These are phyloP conservation scores for Cebus imitator DNA, from an alignment of 2,113 vertebrate species.

Conservation along the genomic window DNA sequence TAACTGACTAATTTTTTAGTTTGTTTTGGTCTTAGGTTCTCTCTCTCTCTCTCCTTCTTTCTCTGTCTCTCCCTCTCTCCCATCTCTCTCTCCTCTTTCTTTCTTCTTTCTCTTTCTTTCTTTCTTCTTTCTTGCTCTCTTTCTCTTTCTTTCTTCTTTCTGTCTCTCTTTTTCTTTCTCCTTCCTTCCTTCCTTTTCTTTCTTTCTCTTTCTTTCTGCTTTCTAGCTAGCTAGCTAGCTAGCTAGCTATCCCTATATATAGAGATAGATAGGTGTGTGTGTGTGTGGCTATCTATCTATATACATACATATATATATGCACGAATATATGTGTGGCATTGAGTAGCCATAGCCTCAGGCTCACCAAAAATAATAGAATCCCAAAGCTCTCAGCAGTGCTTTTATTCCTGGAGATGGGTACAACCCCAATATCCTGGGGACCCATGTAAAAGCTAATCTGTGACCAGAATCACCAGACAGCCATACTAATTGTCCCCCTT, in stretches of 20 bases:
- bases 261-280: too few relatives aligned
- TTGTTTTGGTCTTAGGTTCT: background rate
- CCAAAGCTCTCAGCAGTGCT: background rate
- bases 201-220: background rate
- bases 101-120: too few relatives aligned
- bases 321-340: background rate
- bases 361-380: background rate
- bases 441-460: background rate
- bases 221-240: too few relatives aligned
- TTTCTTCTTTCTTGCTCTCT: too few relatives aligned
- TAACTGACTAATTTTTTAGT: background rate
- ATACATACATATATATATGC: too few relatives aligned
- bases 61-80: too few relatives aligned
- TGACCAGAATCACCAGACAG: background rate
- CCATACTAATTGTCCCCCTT: background rate
- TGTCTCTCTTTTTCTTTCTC: too few relatives aligned
- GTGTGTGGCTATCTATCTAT: too few relatives aligned
- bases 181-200: too few relatives aligned
- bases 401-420: background rate
- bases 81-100: background rate
- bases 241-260: too few relatives aligned
- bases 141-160: too few relatives aligned
- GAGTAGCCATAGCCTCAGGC: background rate
- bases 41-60: background rate
- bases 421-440: background rate